Evolutionary conservation across 2,888 invertebrate species (phyloP).

Genomic region (Tiliacea citrago): DNA sequence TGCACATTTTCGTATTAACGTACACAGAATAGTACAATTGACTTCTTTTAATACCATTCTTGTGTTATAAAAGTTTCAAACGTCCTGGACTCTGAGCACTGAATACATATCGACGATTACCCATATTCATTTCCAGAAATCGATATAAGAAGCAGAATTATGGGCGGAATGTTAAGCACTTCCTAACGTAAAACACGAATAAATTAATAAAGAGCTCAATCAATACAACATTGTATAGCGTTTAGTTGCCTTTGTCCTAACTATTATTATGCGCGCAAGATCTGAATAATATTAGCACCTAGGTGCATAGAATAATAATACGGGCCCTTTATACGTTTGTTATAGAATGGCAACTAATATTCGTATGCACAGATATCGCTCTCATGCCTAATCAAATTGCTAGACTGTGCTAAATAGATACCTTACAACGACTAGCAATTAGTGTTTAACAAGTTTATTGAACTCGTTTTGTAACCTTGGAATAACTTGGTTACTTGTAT

Average conservation of each 20-base stretch:
- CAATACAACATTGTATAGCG: constrained; percentile 59
- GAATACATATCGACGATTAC: constrained; percentile 57
- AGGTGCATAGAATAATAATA: constrained; percentile 64
- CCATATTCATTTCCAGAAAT: constrained; percentile 54
- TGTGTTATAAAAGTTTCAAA: constrained; percentile 32
- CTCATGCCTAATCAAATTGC: constrained; percentile 54
- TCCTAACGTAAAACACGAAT: constrained; percentile 49
- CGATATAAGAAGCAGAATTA: constrained; percentile 38
- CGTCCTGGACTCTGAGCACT: constrained; percentile 14
- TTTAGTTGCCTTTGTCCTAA: constrained; percentile 61
- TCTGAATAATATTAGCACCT: constrained; percentile 67
- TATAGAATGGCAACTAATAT: constrained; percentile 56
- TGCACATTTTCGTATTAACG: constrained; percentile 49
- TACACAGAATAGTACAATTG: constrained; percentile 45
- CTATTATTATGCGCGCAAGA: constrained; percentile 65
- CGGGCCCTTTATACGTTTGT: constrained; percentile 42
- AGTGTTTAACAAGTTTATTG: constrained; percentile 55
- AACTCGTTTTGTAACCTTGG: constrained; percentile 51
- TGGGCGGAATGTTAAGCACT: constrained; percentile 46
- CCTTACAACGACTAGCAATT: constrained; percentile 44
- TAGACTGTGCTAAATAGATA: constrained; percentile 48
- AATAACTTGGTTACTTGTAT: constrained; percentile 37
- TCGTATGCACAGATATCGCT: constrained; percentile 51
- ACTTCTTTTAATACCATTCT: constrained; percentile 46
- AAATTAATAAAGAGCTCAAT: constrained; percentile 60